Base-by-base conservation (phyloP, 1,140 invertebrate genomes). In the Heliconius congener region DNA sequence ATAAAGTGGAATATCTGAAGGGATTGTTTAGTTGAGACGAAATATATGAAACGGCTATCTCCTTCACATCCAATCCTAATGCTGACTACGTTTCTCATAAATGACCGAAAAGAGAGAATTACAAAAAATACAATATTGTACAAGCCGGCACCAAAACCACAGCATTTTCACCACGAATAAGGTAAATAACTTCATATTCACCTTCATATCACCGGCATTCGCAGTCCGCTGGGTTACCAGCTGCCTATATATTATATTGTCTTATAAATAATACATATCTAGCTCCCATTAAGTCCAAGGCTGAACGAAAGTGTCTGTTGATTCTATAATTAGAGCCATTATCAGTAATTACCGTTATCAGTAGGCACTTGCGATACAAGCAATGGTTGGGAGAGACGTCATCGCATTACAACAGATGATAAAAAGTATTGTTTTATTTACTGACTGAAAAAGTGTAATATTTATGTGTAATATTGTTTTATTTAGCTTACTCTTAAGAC, bases 291-390 rank as follows among this genome's bases (percentile, higher is more conserved):
- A 66, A 23, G 27, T 16, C 55, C 74, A 66, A 76, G 74, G 57
- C 74, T 66, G 66, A 66, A 23, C 34, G 19, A 30, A 39, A 42
- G 57, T 76, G 75, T 23, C n/a, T 34, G 18, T 71, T 19, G 66
- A 8, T 71, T 76, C 66, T 71, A 71, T 76, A 76, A 76, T 76
- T 76, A 76, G 42, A 27, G 74, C 37, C 75, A 71, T 75, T 75
- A 75, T 75, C 75, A 76, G 60, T 76, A 76, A 76, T 76, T 76
- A 76, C 66, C 66, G 75, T 52, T 76, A 76, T 76, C 75, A 50
- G 42, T 76, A 76, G 75, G 75, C 42, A 76, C n/a, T 76, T 71
- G 60, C 66, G 75, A 76, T 76, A 76, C 46, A 27, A 71, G 27
- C 66, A 71, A 71, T 76, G 19, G 66, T 76, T 19, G 27, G n/a